Base-by-base conservation (phyloP, 2,797 vertebrate species). In the Acipenser oxyrinchus region DNA sequence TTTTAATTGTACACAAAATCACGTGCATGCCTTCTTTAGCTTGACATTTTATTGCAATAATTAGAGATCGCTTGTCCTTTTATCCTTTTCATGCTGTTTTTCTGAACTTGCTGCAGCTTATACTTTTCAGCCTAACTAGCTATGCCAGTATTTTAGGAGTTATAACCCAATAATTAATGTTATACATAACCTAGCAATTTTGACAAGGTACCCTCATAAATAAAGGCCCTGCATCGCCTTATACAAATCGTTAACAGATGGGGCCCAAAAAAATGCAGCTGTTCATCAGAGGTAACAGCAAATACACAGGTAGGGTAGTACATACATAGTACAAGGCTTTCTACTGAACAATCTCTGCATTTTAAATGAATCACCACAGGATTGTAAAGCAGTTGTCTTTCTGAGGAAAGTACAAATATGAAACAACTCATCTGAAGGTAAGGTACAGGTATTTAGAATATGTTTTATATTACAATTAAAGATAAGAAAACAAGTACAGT, bases 171-270 rank as follows among this genome's bases (percentile, higher is more conserved):
- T 62, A 64, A 70, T 60, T 68, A 62, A 18, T 13, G 60, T 9
- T 57, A 62, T 48, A n/a, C 60, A 48, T 52, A 11, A 63, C 23
- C 69, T 57, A 15, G 49, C 23, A 53, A 52, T 60, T 64, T 51
- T 49, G 9, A 55, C 52, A 18, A 51, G 48, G 48, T 18, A 62
- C 12, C 49, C 65, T 70, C 55, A 15, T 51, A 70, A 57, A 70
- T 49, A 61, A 57, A 65, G 53, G 9, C 53, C n/a, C n/a, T 10
- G 9, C n/a, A 55, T 55, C n/a, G 37, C n/a, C 9, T n/a, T 10
- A 10, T 10, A 55, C n/a, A 10, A 55, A n/a, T n/a, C n/a, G 53
- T 10, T n/a, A 55, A 55, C n/a, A 10, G n/a, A 55, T 8, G 10
- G 10, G 10, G n/a, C 53, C 9, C 53, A 4, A 55, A 55, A 6